Evolutionary conservation across 2,113 vertebrate genomes (phyloP), one percentile per base, ranked within the genome.

Genomic region (Mionectes macconnelli): DNA sequence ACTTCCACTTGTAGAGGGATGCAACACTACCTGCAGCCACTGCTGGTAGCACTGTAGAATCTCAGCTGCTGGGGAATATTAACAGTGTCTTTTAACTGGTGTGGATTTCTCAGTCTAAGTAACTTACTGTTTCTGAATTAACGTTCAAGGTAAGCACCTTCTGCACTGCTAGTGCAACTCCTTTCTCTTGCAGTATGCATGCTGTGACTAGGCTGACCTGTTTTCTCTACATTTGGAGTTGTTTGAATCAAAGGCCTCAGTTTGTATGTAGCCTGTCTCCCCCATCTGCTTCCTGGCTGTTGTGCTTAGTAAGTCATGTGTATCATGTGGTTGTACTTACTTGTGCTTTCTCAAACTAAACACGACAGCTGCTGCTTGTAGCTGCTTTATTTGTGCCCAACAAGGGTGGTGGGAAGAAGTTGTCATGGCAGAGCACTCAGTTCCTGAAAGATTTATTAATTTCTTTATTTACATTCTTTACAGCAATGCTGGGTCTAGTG

Each of bases 1-100:
- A 12, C 6, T 56, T 69, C 9, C 57, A 5, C 40, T 39, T 42
- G 28, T 31, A 63, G 60, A 59, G 37, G 50, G 30, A 13, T 27
- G 45, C 45, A 64, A 0, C 0, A 5, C 14, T 73, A 63, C 24
- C 1, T 45, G 40, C n/a, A 74, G 63, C 50, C 10, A 3, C 31
- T 84, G 79, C 45, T 80, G 59, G n/a, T 55, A 49, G 52, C 9
- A 4, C 10, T 57, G 3, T 35, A 49, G 42, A 23, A 22, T 77
- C 50, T 72, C 52, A 31, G 81, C 86, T 80, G n/a, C 72, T 94
- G 66, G 57, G 49, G 49, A 39, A 30, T 44, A 8, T 52, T 70
- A 62, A 40, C 35, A 30, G 12, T 31, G 31, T 77, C 18, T 85
- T 88, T 72, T n/a, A 45, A 20, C 31, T 67, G 20, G 4, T 73